Conservation (phyloP, 2,888 invertebrate genomes). For the Chironomus riparius region DNA sequence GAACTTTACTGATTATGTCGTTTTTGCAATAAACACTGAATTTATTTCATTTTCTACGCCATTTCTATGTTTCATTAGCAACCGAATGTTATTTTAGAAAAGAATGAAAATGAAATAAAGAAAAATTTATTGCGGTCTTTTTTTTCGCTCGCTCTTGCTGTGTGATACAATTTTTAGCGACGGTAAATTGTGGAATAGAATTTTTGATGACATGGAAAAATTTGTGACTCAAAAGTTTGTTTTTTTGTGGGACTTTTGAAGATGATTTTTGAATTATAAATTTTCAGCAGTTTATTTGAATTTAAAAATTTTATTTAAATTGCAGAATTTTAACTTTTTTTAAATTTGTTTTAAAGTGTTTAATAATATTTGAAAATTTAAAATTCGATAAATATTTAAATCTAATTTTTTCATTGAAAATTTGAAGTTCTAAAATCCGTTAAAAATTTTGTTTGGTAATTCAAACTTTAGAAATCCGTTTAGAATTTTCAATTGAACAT, state of each 20-base stretch:
- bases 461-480: too few relatives aligned
- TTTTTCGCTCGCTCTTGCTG: background rate
- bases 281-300: background rate
- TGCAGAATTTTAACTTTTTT: too few relatives aligned
- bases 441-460: background rate
- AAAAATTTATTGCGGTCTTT: background rate
- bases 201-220: background rate
- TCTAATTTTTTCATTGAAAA: too few relatives aligned
- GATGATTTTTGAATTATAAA: background rate
- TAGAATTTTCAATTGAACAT: too few relatives aligned
- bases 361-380: too few relatives aligned
- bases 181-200: too few relatives aligned
- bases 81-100: background rate
- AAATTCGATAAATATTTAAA: too few relatives aligned
- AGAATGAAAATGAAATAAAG: background rate
- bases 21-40: background rate
- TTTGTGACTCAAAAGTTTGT: background rate
- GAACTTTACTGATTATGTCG: background rate
- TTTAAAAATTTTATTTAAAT: too few relatives aligned
- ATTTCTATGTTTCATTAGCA: background rate
- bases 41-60: background rate
- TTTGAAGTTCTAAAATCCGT: background rate
- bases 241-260: background rate
- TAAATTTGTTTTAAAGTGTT: too few relatives aligned
- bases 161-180: background rate